Evolutionary conservation across 2,888 invertebrate species (phyloP).

Genomic region (Crocallis elinguaria): DNA sequence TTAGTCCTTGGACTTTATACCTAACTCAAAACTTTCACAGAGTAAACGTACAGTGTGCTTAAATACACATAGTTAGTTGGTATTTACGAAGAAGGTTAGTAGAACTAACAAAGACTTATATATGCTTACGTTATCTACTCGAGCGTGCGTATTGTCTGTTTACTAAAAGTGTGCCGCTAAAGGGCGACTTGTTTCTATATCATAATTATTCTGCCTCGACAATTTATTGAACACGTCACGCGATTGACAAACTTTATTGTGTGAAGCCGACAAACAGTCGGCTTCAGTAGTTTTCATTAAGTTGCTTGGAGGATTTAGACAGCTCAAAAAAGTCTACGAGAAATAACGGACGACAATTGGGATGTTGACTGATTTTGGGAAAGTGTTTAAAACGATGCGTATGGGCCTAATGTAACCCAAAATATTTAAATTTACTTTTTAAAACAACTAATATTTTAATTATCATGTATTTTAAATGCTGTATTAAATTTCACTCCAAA

Average conservation of each 20-base stretch:
- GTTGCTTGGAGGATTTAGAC: no score
- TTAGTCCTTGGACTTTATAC: not conserved
- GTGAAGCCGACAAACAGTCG: no score
- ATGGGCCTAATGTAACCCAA: no score
- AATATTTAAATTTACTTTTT: no score
- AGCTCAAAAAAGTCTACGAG: no score
- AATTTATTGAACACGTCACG: not conserved
- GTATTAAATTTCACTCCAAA: no score
- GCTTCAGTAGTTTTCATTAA: no score
- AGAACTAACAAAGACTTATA: conserved; percentile 6
- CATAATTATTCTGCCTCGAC: not conserved
- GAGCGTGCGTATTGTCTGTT: conserved; percentile 11
- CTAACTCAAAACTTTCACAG: not conserved
- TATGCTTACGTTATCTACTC: conserved; percentile 10
- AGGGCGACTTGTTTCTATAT: not conserved
- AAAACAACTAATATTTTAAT: no score
- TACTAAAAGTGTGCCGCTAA: conserved; percentile 6
- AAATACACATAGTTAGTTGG: not conserved
- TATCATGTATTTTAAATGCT: no score
- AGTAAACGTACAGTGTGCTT: not conserved
- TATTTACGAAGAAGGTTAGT: not conserved
- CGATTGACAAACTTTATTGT: not conserved
- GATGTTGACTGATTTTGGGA: no score
- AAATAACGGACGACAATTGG: no score
- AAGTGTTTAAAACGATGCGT: no score